Evolutionary conservation across 2,888 invertebrate species (phyloP), one percentile per base, ranked within the genome.

Genomic region (Acanthoscelides obtectus): DNA sequence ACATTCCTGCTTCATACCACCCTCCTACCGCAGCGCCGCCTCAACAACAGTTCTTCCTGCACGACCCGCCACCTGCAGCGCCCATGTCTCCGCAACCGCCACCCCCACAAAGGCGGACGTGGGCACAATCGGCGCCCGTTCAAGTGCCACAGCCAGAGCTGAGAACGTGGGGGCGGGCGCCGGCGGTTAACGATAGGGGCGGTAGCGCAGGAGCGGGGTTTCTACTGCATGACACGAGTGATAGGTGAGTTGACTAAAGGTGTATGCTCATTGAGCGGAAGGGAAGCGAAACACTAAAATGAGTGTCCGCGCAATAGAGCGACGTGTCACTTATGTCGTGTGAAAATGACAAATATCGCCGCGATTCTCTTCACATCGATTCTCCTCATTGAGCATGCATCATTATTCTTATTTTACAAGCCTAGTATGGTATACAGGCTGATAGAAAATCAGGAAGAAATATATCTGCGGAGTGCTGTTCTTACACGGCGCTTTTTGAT

Each of bases 11-110:
- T 73, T 87, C 89, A 67, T 86, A 89, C 72, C 89, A 88, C 69
- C 21, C 71, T 68, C 69, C 72, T 70, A 25, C 72, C 64, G n/a
- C 25, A 22, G 68, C 70, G 22, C 86, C 87, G 22, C 72, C 77
- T 25, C 75, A 75, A 3, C 87, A 89, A 74, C 92, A 93, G 84
- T 94, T 94, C 86, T 94, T 92, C 86, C 87, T 94, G 79, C 94
- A 94, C 83, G 93, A 93, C 80, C 88, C 88, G 75, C 87, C 45
- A 17, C 12, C 45, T 45, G 12, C 45, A 17, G 45, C 45, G 45
- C 45, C 45, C 3, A 45, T 45, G 45, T 85, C 20, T 79, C 86
- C 27, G 21, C 86, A 87, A 64, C 86, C 87, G 63, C 27, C 65
- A 17, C 64, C 70, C 20, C 69, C 70, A 17, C 45, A 45, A 17